Evolutionary conservation across 2,113 vertebrate genomes (phyloP), one percentile per base, ranked within the genome.

Genomic region (Deroptyus accipitrinus): DNA sequence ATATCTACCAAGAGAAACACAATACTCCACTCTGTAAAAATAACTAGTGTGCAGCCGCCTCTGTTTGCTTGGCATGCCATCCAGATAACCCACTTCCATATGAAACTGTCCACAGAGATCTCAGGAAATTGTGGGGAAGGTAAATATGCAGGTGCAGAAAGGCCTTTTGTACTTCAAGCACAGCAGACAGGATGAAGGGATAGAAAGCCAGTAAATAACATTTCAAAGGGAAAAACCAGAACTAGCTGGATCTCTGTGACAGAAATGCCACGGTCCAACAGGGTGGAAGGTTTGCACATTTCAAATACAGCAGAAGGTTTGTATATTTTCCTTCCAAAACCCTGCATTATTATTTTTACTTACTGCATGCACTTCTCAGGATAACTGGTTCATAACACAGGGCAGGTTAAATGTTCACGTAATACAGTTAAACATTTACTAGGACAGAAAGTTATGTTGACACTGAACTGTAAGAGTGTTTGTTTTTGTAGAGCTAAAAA

Each of bases 61-160:
- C 87, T 55, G 7, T 67, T n/a, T 9, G 20, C 77, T 69, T 76
- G 88, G 86, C 92, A 89, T 33, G 81, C 49, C 86, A 67, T 39
- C 59, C 69, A 91, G 62, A 14, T 54, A 76, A 93, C 66, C 83
- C 86, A 67, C 51, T 41, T 15, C 68, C 85, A 75, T 35, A 62
- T 18, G 59, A 89, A 97, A 91, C 82, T 2, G 67, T 86, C 84
- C 84, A 35, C 39, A 51, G 72, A 87, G 67, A 79, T 7, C 83
- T 91, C 93, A 96, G 94, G 97, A 96, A 96, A 96, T 92, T 88
- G 92, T 91, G 74, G 78, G 66, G 63, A 95, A 54, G 74, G 88
- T 54, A 92, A 95, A 95, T 54, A 73, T 8, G 80, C 96, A 96
- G 94, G 92, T 95, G 94, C 88, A 84, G 94, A 96, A 89, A 94